Evolutionary conservation across 2,797 vertebrate species (phyloP).

Genomic region (Cheirogaleus major): DNA sequence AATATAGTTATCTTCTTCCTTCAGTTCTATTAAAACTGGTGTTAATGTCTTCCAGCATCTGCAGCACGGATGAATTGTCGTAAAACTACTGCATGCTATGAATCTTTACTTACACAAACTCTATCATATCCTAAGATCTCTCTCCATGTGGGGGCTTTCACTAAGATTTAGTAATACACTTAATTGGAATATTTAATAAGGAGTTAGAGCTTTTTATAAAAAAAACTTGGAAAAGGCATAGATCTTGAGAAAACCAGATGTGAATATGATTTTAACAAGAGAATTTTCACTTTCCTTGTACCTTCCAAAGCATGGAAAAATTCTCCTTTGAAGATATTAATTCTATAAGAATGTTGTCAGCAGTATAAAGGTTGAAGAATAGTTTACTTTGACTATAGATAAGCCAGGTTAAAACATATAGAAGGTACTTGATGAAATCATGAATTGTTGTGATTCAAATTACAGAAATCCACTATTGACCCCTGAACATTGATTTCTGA

Average conservation of each 20-base stretch:
- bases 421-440: background rate
- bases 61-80: background rate
- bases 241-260: slow-evolving; percentile 42
- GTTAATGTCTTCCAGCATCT: background rate
- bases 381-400: background rate
- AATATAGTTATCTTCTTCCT: background rate
- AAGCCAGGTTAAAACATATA: background rate
- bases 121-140: background rate
- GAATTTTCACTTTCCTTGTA: slow-evolving; percentile 12
- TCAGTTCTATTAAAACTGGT: background rate
- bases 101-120: slow-evolving; percentile 22
- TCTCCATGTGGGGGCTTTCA: background rate
- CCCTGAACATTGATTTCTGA: background rate
- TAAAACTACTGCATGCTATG: background rate
- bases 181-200: slow-evolving; percentile 50
- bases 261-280: slow-evolving; percentile 42
- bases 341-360: background rate
- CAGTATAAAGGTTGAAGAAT: background rate
- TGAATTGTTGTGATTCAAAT: background rate
- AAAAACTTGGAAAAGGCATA: slow-evolving; percentile 15
- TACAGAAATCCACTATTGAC: background rate
- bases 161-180: slow-evolving; percentile 43
- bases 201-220: slow-evolving; percentile 2
- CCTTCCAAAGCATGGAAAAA: background rate
- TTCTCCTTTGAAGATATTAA: slow-evolving; percentile 3